Percentiles rank a stretch among this genome's conserved stretches.
These are phyloP conservation scores for Sphaeramia orbicularis DNA, from an alignment of 2,797 vertebrate genomes.

Conservation along the genomic window DNA sequence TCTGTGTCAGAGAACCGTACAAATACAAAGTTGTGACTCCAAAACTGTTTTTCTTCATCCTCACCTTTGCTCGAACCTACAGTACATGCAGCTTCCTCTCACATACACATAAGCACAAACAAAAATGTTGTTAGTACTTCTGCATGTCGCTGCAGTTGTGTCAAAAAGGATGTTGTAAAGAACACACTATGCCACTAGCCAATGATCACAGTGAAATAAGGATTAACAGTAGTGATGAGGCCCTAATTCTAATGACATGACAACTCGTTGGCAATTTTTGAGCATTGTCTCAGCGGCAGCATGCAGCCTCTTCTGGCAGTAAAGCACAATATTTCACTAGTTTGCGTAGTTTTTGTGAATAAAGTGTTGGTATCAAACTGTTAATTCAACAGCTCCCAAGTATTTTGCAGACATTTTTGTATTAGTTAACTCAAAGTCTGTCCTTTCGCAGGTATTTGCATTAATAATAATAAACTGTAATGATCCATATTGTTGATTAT, in stretches of 20 bases:
- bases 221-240: not conserved
- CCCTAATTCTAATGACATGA: not conserved
- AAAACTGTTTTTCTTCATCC: constrained; percentile 21
- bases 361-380: not conserved
- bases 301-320: not conserved
- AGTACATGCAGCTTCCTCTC: constrained; percentile 50
- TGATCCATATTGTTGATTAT: not conserved
- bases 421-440: not conserved
- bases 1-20: not conserved
- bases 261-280: not conserved
- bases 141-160: constrained; percentile 32
- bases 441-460: not conserved
- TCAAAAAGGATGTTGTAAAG: constrained; percentile 17
- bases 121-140: constrained; percentile 19
- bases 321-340: not conserved
- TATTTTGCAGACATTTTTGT: constrained; percentile 7
- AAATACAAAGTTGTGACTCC: constrained; percentile 10
- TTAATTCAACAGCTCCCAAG: constrained; percentile 11
- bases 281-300: not conserved
- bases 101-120: constrained; percentile 14
- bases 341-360: not conserved
- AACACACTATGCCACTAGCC: not conserved
- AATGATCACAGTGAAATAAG: not conserved
- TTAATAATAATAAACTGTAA: not conserved
- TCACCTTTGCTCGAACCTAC: not conserved